Evolutionary conservation across 1,140 invertebrate genomes (phyloP).

Genomic region (Euwallacea fornicatus): DNA sequence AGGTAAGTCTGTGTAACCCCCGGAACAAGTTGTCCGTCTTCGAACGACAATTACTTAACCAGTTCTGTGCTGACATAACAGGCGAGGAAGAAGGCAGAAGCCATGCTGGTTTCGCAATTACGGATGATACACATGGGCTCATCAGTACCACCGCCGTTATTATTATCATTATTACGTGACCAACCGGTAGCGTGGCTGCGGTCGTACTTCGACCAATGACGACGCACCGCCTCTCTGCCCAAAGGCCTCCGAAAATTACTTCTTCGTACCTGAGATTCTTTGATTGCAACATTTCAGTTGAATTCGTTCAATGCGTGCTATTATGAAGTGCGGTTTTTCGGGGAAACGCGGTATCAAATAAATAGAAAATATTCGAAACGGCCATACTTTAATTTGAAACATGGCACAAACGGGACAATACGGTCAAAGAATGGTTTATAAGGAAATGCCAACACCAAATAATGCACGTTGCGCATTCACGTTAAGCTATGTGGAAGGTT

Average conservation of each 20-base stretch:
- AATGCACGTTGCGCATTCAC: conserved; percentile 12
- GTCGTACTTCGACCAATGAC: conserved; percentile 25
- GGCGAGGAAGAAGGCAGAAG: conserved; percentile 26
- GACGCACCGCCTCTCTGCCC: conserved; percentile 21
- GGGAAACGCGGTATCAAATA: no score
- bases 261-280: no score
- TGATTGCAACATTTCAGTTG: no score
- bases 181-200: conserved; percentile 36
- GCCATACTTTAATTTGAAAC: background rate
- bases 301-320: no score
- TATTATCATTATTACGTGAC: conserved; percentile 37
- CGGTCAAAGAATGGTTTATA: conserved; percentile 5
- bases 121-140: conserved; percentile 25
- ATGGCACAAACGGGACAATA: background rate
- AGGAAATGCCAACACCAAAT: conserved; percentile 17
- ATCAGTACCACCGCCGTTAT: conserved; percentile 37
- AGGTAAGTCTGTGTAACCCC: no score
- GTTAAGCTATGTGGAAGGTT: conserved; percentile 27
- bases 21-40: no score
- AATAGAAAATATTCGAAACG: background rate
- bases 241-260: conserved; percentile 24
- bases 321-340: no score
- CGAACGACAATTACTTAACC: conserved; percentile 6
- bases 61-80: conserved; percentile 23
- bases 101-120: conserved; percentile 40